Conservation (phyloP, 2,113 vertebrate species). For the Silurus glanis region DNA sequence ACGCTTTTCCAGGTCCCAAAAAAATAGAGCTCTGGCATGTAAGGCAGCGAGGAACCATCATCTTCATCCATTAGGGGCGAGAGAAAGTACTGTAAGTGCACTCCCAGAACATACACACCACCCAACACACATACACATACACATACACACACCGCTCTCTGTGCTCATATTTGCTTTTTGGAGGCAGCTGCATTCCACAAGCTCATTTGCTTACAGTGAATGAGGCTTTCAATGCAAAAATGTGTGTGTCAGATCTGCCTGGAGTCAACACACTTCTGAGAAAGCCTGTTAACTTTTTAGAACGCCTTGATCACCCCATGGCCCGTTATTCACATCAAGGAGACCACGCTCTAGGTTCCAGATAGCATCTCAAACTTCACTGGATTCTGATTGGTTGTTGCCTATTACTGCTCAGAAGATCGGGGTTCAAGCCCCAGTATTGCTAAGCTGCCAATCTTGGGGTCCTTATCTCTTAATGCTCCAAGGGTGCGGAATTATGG, state of each 20-base stretch:
- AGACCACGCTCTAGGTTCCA: background rate
- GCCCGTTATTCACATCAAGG: background rate
- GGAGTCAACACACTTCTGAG: constrained; percentile 55
- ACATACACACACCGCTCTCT: constrained; percentile 64
- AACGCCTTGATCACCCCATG: background rate
- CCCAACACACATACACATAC: constrained; percentile 48
- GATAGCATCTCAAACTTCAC: background rate
- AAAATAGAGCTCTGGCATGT: constrained; percentile 58
- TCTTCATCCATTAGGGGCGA: constrained; percentile 58
- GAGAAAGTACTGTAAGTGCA: constrained; percentile 49
- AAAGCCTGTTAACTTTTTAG: background rate
- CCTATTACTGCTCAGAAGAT: no score
- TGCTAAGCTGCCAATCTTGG: no score
- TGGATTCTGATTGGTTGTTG: no score
- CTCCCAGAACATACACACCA: constrained; percentile 50
- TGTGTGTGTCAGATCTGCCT: constrained; percentile 61
- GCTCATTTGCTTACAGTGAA: constrained; percentile 57
- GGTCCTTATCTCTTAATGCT: no score
- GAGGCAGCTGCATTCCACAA: constrained; percentile 66
- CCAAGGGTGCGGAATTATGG: no score
- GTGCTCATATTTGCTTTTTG: constrained; percentile 71
- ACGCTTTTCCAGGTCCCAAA: constrained; percentile 61
- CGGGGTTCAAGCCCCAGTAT: no score
- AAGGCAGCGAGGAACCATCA: constrained; percentile 48
- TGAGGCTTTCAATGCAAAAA: constrained; percentile 68